These are phyloP conservation scores for Pelobates cultripes DNA, from an alignment of 2,797 vertebrate species.

Conservation along the genomic window DNA sequence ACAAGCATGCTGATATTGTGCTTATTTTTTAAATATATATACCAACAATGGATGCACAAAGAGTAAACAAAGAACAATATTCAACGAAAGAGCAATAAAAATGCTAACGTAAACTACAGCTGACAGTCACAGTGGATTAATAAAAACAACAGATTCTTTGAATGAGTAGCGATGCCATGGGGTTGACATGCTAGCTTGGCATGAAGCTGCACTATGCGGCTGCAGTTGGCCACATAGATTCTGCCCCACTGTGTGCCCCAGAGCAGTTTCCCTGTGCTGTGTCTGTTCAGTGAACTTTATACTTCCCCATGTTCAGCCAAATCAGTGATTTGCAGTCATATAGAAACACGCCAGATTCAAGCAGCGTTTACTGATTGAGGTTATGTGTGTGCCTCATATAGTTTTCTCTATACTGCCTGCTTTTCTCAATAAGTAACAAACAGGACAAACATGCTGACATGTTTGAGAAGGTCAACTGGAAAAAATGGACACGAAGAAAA, in stretches of 20 bases:
- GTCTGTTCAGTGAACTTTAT: conserved; percentile 40
- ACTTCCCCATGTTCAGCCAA: not conserved
- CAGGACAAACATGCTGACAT: not conserved
- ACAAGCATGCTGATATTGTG: too few relatives aligned
- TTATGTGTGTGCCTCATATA: not conserved
- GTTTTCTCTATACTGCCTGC: not conserved
- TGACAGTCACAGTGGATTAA: too few relatives aligned
- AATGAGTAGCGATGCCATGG: not conserved
- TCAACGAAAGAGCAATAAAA: too few relatives aligned
- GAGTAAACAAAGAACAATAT: too few relatives aligned
- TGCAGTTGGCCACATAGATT: conserved; percentile 14
- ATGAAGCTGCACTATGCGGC: not conserved
- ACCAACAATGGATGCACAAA: too few relatives aligned
- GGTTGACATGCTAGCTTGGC: not conserved
- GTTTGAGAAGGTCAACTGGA: not conserved
- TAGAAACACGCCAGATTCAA: conserved; percentile 2
- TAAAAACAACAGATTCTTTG: not conserved
- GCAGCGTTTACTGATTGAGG: not conserved
- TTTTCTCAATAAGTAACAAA: not conserved
- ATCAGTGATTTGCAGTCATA: conserved; percentile 23
- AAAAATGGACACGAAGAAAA: not conserved
- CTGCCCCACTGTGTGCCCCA: conserved; percentile 33
- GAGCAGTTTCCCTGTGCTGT: not conserved
- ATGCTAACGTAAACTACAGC: too few relatives aligned
- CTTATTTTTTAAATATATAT: too few relatives aligned